Conservation (phyloP, 2,113 vertebrate species). For the Anarrhichthys ocellatus region DNA sequence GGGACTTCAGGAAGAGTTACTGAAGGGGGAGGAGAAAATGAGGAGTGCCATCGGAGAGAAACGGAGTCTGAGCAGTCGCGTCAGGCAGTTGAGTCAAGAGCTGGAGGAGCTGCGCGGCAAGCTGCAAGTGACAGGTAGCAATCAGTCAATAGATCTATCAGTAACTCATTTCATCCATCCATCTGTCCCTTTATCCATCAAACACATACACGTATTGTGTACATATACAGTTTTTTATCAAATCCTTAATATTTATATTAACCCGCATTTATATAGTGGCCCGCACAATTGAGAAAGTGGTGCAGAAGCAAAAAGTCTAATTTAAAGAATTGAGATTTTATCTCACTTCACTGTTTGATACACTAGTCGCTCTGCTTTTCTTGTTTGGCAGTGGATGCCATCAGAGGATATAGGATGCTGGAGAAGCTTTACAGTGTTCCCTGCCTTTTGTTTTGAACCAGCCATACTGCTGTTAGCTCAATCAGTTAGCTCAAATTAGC, state of each 20-base stretch:
- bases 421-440: not conserved
- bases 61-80: conserved; percentile 36
- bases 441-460: conserved; percentile 42
- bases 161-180: not conserved
- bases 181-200: conserved; percentile 5
- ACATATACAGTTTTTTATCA: not conserved
- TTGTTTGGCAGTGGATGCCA: not conserved
- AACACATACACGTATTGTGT: not conserved
- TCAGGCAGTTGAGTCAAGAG: conserved; percentile 45
- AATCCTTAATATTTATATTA: not conserved
- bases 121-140: conserved; percentile 67
- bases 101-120: conserved; percentile 48
- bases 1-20: conserved; percentile 50
- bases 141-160: conserved; percentile 31
- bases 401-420: conserved; percentile 1
- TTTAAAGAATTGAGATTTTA: not conserved
- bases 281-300: not conserved
- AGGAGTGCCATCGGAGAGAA: conserved; percentile 48
- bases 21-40: conserved; percentile 45
- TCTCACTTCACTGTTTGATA: not conserved
- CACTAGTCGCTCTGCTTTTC: not conserved
- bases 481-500: conserved; percentile 65
- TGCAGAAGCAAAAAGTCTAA: not conserved
- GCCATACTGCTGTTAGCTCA: conserved; percentile 51
- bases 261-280: not conserved